These are phyloP conservation scores for Erinaceus europaeus DNA, from an alignment of 2,113 vertebrate species.

Conservation along the genomic window DNA sequence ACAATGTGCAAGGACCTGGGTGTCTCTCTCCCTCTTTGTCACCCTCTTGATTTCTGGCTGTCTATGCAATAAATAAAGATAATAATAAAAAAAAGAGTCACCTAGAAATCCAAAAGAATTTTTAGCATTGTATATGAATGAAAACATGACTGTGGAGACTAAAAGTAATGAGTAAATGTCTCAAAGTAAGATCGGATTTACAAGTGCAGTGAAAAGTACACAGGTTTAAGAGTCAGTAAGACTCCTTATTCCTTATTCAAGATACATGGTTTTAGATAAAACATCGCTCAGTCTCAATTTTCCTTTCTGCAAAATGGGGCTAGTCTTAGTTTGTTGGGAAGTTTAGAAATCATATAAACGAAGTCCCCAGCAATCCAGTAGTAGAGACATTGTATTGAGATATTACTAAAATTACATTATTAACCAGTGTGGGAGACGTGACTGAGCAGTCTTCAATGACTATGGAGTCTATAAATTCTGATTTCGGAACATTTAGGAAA, in stretches of 20 bases:
- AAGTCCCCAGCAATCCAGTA: background rate
- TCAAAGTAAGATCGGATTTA: background rate
- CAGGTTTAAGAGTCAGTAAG: background rate
- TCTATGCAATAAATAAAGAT: no score
- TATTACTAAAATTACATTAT: background rate
- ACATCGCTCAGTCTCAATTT: background rate
- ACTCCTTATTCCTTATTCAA: background rate
- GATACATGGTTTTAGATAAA: slow-evolving; percentile 1
- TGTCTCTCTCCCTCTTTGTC: no score
- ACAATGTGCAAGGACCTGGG: no score
- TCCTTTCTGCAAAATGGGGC: background rate
- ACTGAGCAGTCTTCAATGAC: background rate
- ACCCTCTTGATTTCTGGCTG: no score
- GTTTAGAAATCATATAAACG: background rate
- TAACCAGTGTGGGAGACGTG: background rate
- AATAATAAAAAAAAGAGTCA: no score
- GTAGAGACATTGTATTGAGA: background rate
- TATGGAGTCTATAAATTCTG: background rate
- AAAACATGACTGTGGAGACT: background rate
- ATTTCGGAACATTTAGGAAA: background rate
- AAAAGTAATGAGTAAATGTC: background rate
- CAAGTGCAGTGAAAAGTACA: background rate
- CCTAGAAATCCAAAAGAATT: background rate
- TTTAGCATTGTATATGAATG: slow-evolving; percentile 25
- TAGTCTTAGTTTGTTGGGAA: slow-evolving; percentile 10